Percentiles rank a stretch among this genome's conserved stretches.
Evolutionary conservation across 2,888 invertebrate genomes (phyloP).

Genomic region (Mylabris sibirica): DNA sequence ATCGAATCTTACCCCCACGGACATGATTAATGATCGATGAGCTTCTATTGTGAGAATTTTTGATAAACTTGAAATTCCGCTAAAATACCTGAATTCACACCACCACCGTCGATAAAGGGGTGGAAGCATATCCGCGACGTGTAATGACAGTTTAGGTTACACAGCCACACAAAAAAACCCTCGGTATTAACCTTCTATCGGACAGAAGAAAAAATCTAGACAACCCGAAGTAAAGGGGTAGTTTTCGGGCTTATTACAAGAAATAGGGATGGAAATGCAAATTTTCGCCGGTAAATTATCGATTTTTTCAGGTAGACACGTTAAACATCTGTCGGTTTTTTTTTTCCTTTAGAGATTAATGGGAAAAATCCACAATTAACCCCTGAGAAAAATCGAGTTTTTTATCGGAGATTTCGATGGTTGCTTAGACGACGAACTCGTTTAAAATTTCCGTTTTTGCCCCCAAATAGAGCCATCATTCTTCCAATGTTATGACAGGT

Average conservation of each 20-base stretch:
- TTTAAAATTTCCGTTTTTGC: neutral
- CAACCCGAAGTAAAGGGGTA: neutral
- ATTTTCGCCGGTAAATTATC: neutral
- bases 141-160: conserved; percentile 3
- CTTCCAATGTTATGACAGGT: conserved; percentile 28
- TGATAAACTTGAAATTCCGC: neutral
- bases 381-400: neutral
- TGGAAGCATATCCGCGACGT: neutral
- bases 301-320: neutral
- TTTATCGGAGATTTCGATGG: neutral
- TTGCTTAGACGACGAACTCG: neutral
- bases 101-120: neutral
- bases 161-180: neutral
- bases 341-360: neutral
- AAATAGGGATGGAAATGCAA: neutral
- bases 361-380: neutral
- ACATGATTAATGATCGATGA: conserved; percentile 2
- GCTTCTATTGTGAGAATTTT: neutral
- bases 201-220: neutral
- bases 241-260: neutral
- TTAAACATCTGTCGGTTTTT: neutral
- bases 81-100: neutral
- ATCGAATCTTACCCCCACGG: neutral
- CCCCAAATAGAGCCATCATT: neutral
- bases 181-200: neutral